Evolutionary conservation across 1,140 invertebrate genomes (phyloP).

Genomic region (Aradophagus sp.): DNA sequence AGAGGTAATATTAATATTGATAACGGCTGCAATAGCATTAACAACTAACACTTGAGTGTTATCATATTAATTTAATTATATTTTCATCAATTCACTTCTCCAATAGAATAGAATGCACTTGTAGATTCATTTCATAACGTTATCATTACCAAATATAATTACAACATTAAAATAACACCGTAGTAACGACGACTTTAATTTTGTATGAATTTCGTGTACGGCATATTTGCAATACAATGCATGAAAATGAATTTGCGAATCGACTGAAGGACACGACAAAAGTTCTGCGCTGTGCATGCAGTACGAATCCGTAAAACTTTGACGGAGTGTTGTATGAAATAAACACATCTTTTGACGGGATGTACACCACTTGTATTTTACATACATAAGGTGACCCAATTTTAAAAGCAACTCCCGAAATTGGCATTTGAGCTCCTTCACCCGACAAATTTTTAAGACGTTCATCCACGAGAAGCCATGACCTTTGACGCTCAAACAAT

Average conservation of each 20-base stretch:
- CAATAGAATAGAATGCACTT: too few relatives aligned
- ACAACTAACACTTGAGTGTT: too few relatives aligned
- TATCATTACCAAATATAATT: neutral
- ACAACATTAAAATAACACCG: constrained; percentile 11
- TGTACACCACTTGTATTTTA: constrained; percentile 24
- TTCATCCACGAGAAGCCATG: too few relatives aligned
- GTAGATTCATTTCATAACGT: too few relatives aligned
- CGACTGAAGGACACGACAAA: constrained; percentile 38
- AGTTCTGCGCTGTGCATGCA: constrained; percentile 26
- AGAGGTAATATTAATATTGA: too few relatives aligned
- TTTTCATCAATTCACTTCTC: too few relatives aligned
- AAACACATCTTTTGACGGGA: constrained; percentile 47
- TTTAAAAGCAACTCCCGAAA: constrained; percentile 37
- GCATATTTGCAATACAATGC: constrained; percentile 43
- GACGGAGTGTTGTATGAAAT: constrained; percentile 38
- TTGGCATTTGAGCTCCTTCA: constrained; percentile 33
- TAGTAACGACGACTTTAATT: too few relatives aligned
- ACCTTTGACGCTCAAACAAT: too few relatives aligned
- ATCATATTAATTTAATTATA: too few relatives aligned
- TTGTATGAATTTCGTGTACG: constrained; percentile 14
- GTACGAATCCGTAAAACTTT: constrained; percentile 43
- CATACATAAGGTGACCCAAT: constrained; percentile 30
- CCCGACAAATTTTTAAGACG: constrained; percentile 34
- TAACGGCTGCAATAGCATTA: too few relatives aligned
- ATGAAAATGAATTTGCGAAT: constrained; percentile 43